Percentiles rank a stretch among this genome's conserved stretches.
Evolutionary conservation across 2,797 vertebrate genomes (phyloP).

Genomic region (Sus cebifrons): DNA sequence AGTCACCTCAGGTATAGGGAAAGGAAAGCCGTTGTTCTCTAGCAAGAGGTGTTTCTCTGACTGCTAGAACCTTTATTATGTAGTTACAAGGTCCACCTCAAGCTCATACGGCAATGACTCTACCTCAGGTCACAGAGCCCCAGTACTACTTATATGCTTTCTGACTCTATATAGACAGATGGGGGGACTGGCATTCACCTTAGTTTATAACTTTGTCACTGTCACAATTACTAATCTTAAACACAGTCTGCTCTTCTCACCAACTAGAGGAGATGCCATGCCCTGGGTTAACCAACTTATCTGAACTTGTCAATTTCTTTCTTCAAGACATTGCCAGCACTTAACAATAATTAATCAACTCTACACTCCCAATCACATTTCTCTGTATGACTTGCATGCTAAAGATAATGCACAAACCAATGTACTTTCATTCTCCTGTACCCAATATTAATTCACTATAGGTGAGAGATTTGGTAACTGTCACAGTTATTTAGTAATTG

Average conservation of each 20-base stretch:
- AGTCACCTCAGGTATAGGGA: neutral
- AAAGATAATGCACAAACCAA: neutral
- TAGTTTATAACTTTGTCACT: neutral
- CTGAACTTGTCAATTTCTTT: neutral
- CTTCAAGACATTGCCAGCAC: neutral
- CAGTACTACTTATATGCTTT: neutral
- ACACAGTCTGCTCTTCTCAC: neutral
- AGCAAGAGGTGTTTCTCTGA: neutral
- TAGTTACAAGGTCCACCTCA: neutral
- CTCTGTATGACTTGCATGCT: neutral
- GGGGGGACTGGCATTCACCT: neutral
- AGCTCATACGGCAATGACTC: neutral
- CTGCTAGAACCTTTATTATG: neutral
- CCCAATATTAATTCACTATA: neutral
- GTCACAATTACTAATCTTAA: neutral
- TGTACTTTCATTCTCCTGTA: neutral
- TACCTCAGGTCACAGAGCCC: neutral
- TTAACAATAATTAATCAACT: conserved; percentile 16
- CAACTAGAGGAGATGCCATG: neutral
- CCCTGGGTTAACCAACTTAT: neutral
- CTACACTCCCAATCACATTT: neutral
- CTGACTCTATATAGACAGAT: neutral
- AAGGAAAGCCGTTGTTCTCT: neutral
- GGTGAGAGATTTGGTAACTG: neutral
- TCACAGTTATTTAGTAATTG: neutral